These are phyloP conservation scores for Rhopalosiphum padi DNA, from an alignment of 1,140 invertebrate genomes.

Conservation along the genomic window DNA sequence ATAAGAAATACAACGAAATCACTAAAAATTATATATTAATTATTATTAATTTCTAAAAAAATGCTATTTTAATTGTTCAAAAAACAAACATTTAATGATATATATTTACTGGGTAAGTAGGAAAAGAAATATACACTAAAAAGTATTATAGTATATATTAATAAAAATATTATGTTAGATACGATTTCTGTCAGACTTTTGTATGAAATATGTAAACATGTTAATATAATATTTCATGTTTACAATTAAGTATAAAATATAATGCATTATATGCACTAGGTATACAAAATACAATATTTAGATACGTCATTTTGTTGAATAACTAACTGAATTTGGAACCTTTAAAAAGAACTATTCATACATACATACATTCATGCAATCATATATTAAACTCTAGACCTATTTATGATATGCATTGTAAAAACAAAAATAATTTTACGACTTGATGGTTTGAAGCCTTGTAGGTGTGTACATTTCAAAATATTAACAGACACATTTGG, in stretches of 20 bases:
- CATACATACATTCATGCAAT: too few relatives aligned
- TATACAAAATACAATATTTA: neutral
- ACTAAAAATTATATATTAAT: too few relatives aligned
- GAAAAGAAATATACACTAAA: neutral
- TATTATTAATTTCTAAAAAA: too few relatives aligned
- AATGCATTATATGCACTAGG: neutral
- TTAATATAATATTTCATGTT: neutral
- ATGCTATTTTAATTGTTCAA: too few relatives aligned
- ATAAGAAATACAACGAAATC: neutral
- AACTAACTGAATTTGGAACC: too few relatives aligned
- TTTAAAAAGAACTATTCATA: too few relatives aligned
- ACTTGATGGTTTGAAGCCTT: neutral
- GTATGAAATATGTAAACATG: neutral
- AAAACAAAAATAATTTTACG: neutral
- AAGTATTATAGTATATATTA: too few relatives aligned
- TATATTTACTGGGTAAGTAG: too few relatives aligned
- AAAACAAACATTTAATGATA: too few relatives aligned
- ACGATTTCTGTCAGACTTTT: neutral
- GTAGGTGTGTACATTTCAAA: neutral
- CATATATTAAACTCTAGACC: too few relatives aligned
- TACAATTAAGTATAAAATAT: neutral
- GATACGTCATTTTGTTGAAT: too few relatives aligned
- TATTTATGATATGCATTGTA: neutral
- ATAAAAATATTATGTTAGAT: neutral
- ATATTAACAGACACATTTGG: conserved; percentile 18